Evolutionary conservation across 2,888 invertebrate genomes (phyloP), one percentile per base, ranked within the genome.

Genomic region (Mythimna vitellina): DNA sequence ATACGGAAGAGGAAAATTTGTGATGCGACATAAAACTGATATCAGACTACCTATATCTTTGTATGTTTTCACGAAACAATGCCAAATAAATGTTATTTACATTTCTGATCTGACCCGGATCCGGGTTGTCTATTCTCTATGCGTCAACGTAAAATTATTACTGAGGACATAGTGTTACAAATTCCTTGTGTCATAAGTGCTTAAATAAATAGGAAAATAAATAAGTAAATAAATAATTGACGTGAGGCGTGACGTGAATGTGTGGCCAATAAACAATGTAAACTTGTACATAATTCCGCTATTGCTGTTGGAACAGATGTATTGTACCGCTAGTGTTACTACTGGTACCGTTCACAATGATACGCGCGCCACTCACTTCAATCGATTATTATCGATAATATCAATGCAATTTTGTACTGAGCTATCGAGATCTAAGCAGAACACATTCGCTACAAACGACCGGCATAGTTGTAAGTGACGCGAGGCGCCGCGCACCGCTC

Each of bases 321-420:
- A 82, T 86, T 89, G 87, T 93, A 92, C 94, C 93, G 93, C 93
- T 94, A 93, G 84, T 84, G 85, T 85, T 92, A 93, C 93, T 92
- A 93, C 90, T 85, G 84, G 89, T 93, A 90, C 94, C 93, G 93
- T 93, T 92, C 84, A 72, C 83, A 89, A 89, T 88, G 88, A 86
- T 87, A 89, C 90, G 87, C 84, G 84, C 86, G 86, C 88, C 89
- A 89, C 87, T 90, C 86, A 88, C 87, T 89, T 80, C 85, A 85
- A 91, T 90, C 88, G 88, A 91, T 91, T 91, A 91, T 89, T 91
- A 91, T 89, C 89, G 89, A 91, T 91, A 91, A 90, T 90, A 89
- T 86, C 86, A 86, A 89, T 88, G 89, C 86, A 89, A 91, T 91
- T 90, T 91, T 84, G 86, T 89, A 81, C 83, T 89, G 82, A 79